Evolutionary conservation across 2,797 vertebrate species (phyloP).

Genomic region (Heliangelus exortis): DNA sequence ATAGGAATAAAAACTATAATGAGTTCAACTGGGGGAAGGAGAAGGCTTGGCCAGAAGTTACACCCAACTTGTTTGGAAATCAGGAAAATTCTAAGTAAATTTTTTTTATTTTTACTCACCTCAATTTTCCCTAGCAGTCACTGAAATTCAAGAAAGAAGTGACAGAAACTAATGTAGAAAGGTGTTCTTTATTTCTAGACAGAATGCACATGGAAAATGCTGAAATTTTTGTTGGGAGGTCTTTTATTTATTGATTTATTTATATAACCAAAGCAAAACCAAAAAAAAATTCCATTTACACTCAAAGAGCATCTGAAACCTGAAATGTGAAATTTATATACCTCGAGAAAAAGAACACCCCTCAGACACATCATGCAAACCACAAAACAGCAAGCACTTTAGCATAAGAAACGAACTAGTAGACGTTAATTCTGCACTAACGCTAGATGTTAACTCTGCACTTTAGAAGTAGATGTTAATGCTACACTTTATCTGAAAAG

Average conservation of each 20-base stretch:
- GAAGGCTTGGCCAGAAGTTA: background rate
- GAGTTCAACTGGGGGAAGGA: background rate
- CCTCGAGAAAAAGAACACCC: background rate
- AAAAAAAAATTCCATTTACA: background rate
- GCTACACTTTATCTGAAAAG: background rate
- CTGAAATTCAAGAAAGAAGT: background rate
- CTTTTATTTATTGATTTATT: background rate
- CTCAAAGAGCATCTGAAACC: background rate
- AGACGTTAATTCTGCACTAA: background rate
- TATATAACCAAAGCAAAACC: background rate
- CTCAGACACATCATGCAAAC: background rate
- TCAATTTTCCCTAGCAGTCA: background rate
- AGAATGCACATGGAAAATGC: background rate
- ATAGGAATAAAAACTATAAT: background rate
- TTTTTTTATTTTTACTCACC: background rate
- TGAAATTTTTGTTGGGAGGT: background rate
- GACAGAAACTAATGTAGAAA: background rate
- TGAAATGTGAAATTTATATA: background rate
- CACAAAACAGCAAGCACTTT: background rate
- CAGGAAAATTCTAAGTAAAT: background rate
- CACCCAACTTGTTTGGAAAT: background rate
- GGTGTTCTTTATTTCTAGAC: background rate
- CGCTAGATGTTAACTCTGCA: no score
- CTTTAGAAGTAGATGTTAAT: background rate
- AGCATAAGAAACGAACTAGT: background rate